phyloP scores from a whole-genome alignment of 2,888 invertebrate genomes.

The Ochlodes sylvanus region DNA sequence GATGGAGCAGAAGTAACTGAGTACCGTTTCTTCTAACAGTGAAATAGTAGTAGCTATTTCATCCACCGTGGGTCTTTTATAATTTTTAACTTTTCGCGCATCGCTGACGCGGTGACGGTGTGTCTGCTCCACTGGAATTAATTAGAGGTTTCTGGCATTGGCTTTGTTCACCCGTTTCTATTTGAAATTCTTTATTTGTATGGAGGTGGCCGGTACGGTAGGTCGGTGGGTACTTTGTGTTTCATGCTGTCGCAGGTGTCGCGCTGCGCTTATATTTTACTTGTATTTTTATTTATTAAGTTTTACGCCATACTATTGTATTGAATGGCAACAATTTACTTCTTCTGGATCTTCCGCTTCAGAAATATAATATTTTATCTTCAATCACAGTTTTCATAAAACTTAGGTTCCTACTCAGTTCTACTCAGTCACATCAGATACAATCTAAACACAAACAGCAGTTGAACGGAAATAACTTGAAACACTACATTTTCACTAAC shows the following conservation, averaged over 20 bases:
- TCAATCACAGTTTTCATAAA: no score
- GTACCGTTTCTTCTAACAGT: no score
- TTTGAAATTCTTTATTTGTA: constrained; percentile 5
- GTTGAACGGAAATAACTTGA: background rate
- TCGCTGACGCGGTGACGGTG: background rate
- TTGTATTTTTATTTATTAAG: background rate
- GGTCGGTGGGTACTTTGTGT: background rate
- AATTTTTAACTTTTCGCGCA: background rate
- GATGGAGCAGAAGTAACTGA: no score
- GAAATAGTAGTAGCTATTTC: no score
- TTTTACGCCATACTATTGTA: no score
- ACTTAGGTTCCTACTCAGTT: no score
- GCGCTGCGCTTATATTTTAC: background rate
- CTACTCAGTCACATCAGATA: background rate
- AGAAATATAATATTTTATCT: no score
- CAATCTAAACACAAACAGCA: background rate
- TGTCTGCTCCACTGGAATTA: background rate
- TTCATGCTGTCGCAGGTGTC: background rate
- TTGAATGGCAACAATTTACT: no score
- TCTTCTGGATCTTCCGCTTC: no score
- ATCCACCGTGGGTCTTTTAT: no score
- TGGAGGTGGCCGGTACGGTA: no score
- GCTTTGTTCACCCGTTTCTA: background rate
- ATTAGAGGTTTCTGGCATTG: constrained; percentile 7
- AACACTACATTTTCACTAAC: constrained; percentile 4